Evolutionary conservation across 1,140 invertebrate species (phyloP).

Genomic region (Tetramorium parvispinum): DNA sequence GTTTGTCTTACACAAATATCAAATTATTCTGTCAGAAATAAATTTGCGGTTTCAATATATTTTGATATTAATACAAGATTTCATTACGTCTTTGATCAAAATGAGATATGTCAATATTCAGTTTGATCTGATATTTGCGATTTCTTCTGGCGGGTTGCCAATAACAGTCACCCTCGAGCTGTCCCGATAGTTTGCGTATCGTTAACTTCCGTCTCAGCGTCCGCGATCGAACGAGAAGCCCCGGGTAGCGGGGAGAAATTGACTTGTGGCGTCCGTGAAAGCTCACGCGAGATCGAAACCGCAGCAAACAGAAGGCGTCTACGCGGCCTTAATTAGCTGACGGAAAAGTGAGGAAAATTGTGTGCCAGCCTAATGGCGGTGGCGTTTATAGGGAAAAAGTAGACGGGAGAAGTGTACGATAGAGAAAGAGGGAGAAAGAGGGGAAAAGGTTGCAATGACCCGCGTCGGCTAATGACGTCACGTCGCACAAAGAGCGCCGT

Average conservation of each 20-base stretch:
- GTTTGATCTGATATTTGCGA: conserved; percentile 3
- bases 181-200: conserved; percentile 25
- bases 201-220: conserved; percentile 22
- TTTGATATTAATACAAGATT: background rate
- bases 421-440: background rate
- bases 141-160: conserved; percentile 21
- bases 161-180: conserved; percentile 6
- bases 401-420: background rate
- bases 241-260: background rate
- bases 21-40: background rate
- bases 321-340: conserved; percentile 57
- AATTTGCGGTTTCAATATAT: background rate
- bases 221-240: background rate
- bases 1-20: background rate
- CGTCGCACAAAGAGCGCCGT: conserved; percentile 52
- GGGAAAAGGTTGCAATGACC: conserved; percentile 20
- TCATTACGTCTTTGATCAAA: background rate
- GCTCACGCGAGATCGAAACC: conserved; percentile 40
- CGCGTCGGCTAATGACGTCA: conserved; percentile 58
- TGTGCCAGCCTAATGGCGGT: background rate
- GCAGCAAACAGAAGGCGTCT: conserved; percentile 42
- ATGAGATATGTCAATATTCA: conserved; percentile 8
- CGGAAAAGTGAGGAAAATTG: conserved; percentile 58
- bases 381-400: conserved; percentile 18
- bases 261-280: conserved; percentile 26